These are phyloP conservation scores for Ceratosolen fusciceps DNA, from an alignment of 1,140 invertebrate species.

Conservation along the genomic window DNA sequence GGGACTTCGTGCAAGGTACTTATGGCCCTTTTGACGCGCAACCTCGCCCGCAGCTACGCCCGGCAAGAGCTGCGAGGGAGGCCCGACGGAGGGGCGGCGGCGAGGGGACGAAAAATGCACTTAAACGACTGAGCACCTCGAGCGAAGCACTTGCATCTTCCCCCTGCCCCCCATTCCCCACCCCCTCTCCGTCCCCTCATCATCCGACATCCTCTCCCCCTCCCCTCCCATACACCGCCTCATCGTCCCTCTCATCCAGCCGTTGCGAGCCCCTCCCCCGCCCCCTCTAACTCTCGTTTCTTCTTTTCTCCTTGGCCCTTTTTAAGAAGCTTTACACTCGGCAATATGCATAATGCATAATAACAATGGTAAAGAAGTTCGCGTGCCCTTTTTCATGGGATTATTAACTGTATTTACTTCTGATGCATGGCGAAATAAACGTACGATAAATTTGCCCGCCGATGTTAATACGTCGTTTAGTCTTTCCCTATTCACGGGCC, in stretches of 20 bases:
- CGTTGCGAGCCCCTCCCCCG: not conserved
- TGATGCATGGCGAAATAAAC: not conserved
- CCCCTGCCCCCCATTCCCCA: not conserved
- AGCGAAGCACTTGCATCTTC: conserved; percentile 39
- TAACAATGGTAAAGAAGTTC: conserved; percentile 20
- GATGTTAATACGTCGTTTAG: not conserved
- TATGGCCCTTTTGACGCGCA: conserved; percentile 13
- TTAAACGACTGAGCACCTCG: conserved; percentile 37
- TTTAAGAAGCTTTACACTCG: conserved; percentile 4
- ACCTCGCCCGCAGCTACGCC: conserved; percentile 25
- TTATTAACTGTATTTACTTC: not conserved
- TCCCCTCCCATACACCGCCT: not conserved
- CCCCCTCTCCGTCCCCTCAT: not conserved
- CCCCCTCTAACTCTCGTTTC: not conserved
- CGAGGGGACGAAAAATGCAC: conserved; percentile 16
- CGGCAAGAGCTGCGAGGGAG: too few species aligned
- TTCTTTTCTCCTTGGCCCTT: not conserved
- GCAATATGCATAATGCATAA: conserved; percentile 30
- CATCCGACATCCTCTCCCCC: not conserved
- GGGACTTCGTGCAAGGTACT: conserved; percentile 9
- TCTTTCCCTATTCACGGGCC: too few species aligned
- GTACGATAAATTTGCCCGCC: not conserved
- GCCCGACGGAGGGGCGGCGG: too few species aligned
- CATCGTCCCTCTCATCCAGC: not conserved
- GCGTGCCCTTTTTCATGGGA: not conserved